Base-by-base conservation (phyloP, 2,797 vertebrate species). In the Bufotes viridis region DNA sequence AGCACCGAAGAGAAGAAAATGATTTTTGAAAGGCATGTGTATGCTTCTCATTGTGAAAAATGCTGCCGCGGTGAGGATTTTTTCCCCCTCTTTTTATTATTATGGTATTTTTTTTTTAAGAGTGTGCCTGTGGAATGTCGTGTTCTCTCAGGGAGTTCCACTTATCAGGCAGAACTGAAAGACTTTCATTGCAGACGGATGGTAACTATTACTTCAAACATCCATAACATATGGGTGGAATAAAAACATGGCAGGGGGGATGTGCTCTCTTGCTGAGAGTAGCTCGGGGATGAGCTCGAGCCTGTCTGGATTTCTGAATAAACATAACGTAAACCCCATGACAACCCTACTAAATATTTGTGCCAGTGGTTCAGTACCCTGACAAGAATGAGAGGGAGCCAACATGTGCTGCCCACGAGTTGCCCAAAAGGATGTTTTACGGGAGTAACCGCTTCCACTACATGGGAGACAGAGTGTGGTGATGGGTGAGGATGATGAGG, bases 1-100 rank as follows among this genome's bases (percentile, higher is more conserved):
- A 93, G 93, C 90, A 91, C 90, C 86, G 90, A 93, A 92, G 92
- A 79, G 93, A 75, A 89, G 80, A 93, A 90, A 90, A 90, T 90
- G 72, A 67, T 58, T 86, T 89, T 74, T 57, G 91, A 86, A 90
- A 87, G 89, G 92, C 91, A 92, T 92, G 91, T 93, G 90, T 92
- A 91, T 91, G 79, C 76, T 91, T 93, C 93, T 93, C 91, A 91
- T 91, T 91, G 72, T 85, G 53, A 80, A 92, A 60, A 90, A 49
- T 74, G 34, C 92, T 89, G 92, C 90, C 90, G 89, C 82, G 67
- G 83, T 87, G 58, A 79, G 53, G 22, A 20, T 65, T 42, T 83
- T 82, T 84, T 83, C 67, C 67, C 26, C 51, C 15, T n/a, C 7
- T 51, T 83, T 72, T 51, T 80, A 67, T 83, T 82, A 65, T 82